These are phyloP conservation scores for Cyprinodon brontotheroides DNA, from an alignment of 2,113 vertebrate genomes.

Conservation along the genomic window DNA sequence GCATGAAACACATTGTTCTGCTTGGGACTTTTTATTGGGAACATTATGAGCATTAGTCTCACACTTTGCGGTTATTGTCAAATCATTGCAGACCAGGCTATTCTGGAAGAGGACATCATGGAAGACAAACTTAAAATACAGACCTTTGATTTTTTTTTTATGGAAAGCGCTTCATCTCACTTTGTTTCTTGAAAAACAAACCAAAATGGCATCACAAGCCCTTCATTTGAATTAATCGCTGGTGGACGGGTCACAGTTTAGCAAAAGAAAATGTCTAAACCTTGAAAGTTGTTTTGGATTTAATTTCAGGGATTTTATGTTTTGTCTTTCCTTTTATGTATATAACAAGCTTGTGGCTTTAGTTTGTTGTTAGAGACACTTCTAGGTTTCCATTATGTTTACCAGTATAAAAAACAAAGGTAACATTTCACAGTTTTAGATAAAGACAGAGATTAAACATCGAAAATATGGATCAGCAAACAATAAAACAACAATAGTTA, in stretches of 20 bases:
- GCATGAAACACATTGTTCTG: neutral
- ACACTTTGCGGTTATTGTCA: neutral
- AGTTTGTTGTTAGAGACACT: too few relatives aligned
- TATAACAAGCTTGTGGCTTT: neutral
- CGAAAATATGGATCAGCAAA: too few relatives aligned
- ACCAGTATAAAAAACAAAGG: too few relatives aligned
- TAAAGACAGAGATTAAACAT: too few relatives aligned
- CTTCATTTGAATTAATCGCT: neutral
- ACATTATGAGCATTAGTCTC: neutral
- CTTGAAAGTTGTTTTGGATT: neutral
- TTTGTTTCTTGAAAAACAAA: neutral
- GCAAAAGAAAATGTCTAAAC: neutral
- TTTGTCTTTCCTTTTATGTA: neutral
- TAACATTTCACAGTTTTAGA: too few relatives aligned
- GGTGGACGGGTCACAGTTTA: neutral
- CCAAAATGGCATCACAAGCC: neutral
- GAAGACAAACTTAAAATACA: neutral
- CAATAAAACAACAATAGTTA: too few relatives aligned
- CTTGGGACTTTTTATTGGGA: neutral
- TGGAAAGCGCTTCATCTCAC: neutral
- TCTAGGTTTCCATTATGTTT: too few relatives aligned
- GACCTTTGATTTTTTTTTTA: neutral
- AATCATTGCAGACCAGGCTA: neutral
- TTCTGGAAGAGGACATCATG: neutral
- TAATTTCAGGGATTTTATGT: neutral